Conservation (phyloP, 2,113 vertebrate species). For the Mus pahari region DNA sequence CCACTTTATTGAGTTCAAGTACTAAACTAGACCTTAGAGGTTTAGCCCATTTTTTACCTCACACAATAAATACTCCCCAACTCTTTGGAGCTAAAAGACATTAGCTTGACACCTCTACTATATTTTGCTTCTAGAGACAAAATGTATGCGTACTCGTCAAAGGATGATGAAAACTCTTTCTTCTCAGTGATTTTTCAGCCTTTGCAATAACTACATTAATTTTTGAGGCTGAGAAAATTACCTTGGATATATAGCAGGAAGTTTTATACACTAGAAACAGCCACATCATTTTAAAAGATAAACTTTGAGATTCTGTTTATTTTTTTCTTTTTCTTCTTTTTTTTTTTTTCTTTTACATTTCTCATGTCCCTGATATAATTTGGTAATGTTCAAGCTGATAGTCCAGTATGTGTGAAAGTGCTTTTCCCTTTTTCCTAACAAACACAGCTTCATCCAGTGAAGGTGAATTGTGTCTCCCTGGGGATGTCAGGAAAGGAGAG, state of each 20-base stretch:
- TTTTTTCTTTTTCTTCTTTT: not conserved
- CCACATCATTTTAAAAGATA: conserved; percentile 62
- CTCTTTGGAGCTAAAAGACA: conserved; percentile 44
- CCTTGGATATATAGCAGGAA: conserved; percentile 53
- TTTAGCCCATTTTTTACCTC: not conserved
- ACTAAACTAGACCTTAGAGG: conserved; percentile 32
- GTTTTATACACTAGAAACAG: conserved; percentile 57
- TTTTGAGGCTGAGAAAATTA: conserved; percentile 63
- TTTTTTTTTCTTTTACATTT: conserved; percentile 35
- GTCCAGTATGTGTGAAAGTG: conserved; percentile 56
- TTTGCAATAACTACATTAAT: conserved; percentile 57
- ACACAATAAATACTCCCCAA: not conserved
- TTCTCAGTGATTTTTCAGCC: conserved; percentile 50
- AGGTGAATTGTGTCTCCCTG: conserved; percentile 73
- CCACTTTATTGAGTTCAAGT: not conserved
- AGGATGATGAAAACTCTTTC: conserved; percentile 51
- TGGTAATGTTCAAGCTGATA: conserved; percentile 58
- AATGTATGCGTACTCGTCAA: not conserved
- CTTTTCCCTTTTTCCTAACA: conserved; percentile 42
- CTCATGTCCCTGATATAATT: conserved; percentile 60
- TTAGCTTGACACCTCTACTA: not conserved
- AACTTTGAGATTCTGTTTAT: conserved; percentile 39
- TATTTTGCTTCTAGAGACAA: conserved; percentile 55
- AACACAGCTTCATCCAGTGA: conserved; percentile 61
- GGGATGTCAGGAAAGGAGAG: conserved; percentile 64